These are phyloP conservation scores for Plectropomus leopardus DNA, from an alignment of 2,113 vertebrate species.

Conservation along the genomic window DNA sequence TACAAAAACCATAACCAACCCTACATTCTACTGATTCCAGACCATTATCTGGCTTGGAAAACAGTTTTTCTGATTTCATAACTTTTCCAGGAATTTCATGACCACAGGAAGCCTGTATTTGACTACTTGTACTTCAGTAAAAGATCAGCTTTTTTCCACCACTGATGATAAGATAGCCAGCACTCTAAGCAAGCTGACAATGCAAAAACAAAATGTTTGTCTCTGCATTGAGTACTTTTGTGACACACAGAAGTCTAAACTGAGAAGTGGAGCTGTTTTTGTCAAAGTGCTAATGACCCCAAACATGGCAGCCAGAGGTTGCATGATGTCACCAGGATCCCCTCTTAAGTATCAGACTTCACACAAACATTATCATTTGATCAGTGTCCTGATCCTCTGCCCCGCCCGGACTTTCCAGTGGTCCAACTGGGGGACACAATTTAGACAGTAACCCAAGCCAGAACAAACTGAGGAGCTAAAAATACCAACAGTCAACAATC, in stretches of 20 bases:
- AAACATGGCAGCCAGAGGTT: conserved; percentile 18
- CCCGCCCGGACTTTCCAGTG: conserved; percentile 35
- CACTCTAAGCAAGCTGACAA: too few relatives aligned
- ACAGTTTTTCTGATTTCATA: too few relatives aligned
- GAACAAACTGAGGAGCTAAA: conserved; percentile 80
- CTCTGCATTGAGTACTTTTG: background rate
- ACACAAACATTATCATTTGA: conserved; percentile 37
- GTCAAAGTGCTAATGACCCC: conserved; percentile 14
- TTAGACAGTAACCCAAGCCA: conserved; percentile 80
- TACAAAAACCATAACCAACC: too few relatives aligned
- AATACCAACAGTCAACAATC: conserved; percentile 64
- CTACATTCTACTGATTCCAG: too few relatives aligned
- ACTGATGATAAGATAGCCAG: too few relatives aligned
- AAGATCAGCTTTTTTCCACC: too few relatives aligned
- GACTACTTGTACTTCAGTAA: too few relatives aligned
- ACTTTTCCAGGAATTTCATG: too few relatives aligned
- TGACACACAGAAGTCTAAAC: conserved; percentile 10
- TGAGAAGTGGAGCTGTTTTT: conserved; percentile 38
- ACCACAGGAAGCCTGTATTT: too few relatives aligned
- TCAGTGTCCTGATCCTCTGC: conserved; percentile 10
- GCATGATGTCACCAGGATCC: conserved; percentile 13
- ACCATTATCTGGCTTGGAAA: too few relatives aligned
- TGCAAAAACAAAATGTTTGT: too few relatives aligned
- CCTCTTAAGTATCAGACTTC: conserved; percentile 20
- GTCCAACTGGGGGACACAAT: conserved; percentile 40